phyloP scores from a whole-genome alignment of 2,113 vertebrate genomes.

The Pitta sordida region DNA sequence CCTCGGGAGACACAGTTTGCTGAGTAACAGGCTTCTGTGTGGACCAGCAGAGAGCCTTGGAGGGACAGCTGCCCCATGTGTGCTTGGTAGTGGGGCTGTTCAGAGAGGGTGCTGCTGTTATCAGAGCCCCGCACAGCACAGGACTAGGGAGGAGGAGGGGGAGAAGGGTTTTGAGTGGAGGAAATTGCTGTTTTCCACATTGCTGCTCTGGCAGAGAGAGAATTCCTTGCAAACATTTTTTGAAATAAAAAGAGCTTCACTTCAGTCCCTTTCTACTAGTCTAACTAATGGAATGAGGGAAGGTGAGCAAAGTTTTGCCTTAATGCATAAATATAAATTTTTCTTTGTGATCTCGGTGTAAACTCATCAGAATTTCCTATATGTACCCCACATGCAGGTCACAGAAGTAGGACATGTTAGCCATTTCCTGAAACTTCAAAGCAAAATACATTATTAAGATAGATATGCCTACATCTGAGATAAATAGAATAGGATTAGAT shows the following conservation, averaged over 20 bases:
- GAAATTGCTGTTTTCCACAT: background rate
- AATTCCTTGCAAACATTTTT: background rate
- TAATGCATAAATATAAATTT: background rate
- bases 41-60: background rate
- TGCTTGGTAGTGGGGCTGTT: rapidly evolving
- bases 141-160: background rate
- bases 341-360: background rate
- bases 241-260: background rate
- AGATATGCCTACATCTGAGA: background rate
- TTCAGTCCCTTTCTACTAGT: background rate
- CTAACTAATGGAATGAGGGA: background rate
- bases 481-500: background rate
- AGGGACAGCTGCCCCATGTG: rapidly evolving
- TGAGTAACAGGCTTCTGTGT: background rate
- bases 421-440: background rate
- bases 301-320: background rate
- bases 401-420: background rate
- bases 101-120: rapidly evolving
- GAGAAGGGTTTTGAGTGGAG: background rate
- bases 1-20: background rate
- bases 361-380: background rate
- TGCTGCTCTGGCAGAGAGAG: background rate
- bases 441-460: background rate
- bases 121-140: background rate
- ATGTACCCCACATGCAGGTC: rapidly evolving